Evolutionary conservation across 2,797 vertebrate genomes (phyloP).

Genomic region (Pterois miles): DNA sequence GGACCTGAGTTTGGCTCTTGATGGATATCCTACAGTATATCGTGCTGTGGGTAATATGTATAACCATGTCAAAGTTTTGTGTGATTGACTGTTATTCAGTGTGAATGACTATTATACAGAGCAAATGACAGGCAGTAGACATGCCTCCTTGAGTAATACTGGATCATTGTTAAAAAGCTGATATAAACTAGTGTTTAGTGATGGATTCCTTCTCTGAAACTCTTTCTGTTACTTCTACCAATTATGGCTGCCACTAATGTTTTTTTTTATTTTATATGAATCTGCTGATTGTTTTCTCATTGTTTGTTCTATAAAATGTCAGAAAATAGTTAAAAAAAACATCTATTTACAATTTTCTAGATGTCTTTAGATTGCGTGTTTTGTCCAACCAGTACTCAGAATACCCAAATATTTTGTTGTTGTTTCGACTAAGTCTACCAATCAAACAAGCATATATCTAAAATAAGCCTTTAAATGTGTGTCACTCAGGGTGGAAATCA

Average conservation of each 20-base stretch:
- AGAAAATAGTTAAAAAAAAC: not conserved
- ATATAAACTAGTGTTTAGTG: not conserved
- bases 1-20: not conserved
- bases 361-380: not conserved
- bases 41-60: not conserved
- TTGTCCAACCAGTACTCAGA: not conserved
- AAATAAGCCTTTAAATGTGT: slow-evolving; percentile 20
- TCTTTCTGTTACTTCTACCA: not conserved
- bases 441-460: not conserved
- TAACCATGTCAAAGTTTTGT: not conserved
- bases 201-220: not conserved
- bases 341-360: not conserved
- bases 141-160: not conserved
- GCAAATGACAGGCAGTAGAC: not conserved
- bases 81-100: slow-evolving; percentile 2
- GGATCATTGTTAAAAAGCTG: not conserved
- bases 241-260: not conserved
- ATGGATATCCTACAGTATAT: not conserved
- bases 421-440: not conserved
- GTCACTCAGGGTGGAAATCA: slow-evolving; percentile 95
- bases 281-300: not conserved
- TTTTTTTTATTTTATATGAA: not conserved
- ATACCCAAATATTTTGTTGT: not conserved
- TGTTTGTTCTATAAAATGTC: not conserved
- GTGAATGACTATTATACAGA: not conserved